A percentile compares a stretch with the other conserved stretches of the same genome.
phyloP scores from a whole-genome alignment of 1,140 invertebrate species.

The Eupristina koningsbergeri region DNA sequence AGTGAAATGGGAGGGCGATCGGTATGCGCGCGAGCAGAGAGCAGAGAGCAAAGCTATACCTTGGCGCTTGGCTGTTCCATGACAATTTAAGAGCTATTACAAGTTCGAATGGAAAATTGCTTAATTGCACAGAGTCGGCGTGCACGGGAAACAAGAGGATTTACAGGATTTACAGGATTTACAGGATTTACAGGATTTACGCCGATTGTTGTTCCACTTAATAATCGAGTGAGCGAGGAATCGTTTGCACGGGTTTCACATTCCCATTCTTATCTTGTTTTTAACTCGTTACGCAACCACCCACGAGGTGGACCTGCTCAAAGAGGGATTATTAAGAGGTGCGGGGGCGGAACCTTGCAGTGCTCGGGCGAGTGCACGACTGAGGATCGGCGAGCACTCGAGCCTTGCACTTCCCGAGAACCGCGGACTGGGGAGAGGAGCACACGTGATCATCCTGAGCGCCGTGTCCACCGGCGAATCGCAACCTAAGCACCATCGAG shows the following conservation, averaged over 20 bases:
- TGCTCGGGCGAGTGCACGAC: constrained; percentile 32
- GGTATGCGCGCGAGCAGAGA: background rate
- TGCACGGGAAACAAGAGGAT: background rate
- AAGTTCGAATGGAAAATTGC: background rate
- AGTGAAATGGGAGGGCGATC: background rate
- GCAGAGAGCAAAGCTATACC: background rate
- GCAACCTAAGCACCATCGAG: background rate
- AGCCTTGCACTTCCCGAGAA: background rate
- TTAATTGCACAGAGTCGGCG: background rate
- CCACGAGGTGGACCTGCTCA: too few species aligned
- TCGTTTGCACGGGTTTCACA: too few species aligned
- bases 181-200: background rate
- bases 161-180: too few species aligned
- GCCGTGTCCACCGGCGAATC: background rate
- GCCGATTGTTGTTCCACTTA: background rate
- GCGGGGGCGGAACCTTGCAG: too few species aligned
- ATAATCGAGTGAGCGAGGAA: too few species aligned
- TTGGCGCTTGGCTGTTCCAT: constrained; percentile 21
- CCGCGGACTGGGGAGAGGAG: background rate
- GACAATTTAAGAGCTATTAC: background rate
- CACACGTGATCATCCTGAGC: constrained; percentile 37
- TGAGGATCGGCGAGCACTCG: background rate
- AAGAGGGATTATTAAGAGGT: too few species aligned
- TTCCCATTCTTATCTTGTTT: too few species aligned
- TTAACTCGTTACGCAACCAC: background rate